Conservation (phyloP, 2,113 vertebrate genomes). For the Tylochromis polylepis region DNA sequence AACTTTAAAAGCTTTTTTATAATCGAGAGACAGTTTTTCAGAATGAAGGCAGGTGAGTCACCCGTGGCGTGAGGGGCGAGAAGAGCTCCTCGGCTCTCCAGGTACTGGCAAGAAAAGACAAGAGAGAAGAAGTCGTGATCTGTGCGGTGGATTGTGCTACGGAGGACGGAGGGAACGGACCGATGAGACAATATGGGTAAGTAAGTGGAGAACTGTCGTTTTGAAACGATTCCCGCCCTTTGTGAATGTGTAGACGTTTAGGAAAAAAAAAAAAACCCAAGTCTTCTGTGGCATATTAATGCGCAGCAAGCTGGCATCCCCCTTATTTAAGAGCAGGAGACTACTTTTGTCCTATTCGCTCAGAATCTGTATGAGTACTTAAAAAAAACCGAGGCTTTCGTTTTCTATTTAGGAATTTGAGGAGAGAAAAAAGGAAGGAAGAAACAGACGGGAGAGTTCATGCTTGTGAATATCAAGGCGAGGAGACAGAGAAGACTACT, state of each 20-base stretch:
- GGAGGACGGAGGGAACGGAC: slow-evolving; percentile 31
- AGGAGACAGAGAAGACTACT: background rate
- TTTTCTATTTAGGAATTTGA: background rate
- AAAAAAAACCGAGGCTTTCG: background rate
- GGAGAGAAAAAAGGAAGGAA: background rate
- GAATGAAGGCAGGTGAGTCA: slow-evolving; percentile 56
- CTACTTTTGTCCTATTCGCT: background rate
- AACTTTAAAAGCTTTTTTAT: slow-evolving; percentile 36
- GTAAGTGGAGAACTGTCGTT: background rate
- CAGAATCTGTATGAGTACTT: background rate
- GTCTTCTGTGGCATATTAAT: background rate
- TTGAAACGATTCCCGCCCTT: background rate
- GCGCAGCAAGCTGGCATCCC: background rate
- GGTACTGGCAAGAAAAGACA: slow-evolving; percentile 8
- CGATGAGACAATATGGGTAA: slow-evolving; percentile 70
- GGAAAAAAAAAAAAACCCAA: background rate
- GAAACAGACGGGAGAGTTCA: background rate
- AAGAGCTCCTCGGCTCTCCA: slow-evolving; percentile 3
- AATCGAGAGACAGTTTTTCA: background rate
- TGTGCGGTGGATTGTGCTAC: slow-evolving; percentile 47
- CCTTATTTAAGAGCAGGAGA: background rate
- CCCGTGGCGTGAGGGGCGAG: slow-evolving; percentile 17
- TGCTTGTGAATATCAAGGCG: background rate
- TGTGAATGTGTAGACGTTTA: background rate
- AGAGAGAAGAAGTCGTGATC: slow-evolving; percentile 47